A percentile compares a stretch with the other conserved stretches of the same genome.
Conservation (phyloP, 1,140 invertebrate genomes). For the Pachypeltis micranthus region DNA sequence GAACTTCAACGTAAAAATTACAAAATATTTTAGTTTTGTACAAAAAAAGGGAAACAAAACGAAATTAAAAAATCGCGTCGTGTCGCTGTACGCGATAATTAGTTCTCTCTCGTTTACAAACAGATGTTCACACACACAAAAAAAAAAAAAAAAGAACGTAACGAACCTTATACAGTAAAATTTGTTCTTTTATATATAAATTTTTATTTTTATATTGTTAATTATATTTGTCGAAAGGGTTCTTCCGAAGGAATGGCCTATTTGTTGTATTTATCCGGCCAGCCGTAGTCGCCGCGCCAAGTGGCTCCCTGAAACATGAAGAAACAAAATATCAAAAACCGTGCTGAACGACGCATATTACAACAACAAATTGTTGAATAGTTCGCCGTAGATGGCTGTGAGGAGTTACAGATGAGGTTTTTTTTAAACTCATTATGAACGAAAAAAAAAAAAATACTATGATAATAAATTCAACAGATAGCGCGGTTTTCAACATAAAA, state of each 20-base stretch:
- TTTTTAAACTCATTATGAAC: background rate
- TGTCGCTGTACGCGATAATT: background rate
- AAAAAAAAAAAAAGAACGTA: background rate
- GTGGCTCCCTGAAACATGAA: constrained; percentile 25
- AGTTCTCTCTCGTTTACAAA: background rate
- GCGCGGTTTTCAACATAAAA: background rate
- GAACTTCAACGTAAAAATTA: too few species aligned
- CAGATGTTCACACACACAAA: background rate
- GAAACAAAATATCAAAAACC: constrained; percentile 8
- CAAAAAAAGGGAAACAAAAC: too few species aligned
- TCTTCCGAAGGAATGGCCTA: background rate
- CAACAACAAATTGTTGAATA: background rate
- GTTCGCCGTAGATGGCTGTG: background rate
- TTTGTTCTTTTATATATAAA: background rate
- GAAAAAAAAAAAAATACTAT: background rate
- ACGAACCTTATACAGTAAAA: background rate
- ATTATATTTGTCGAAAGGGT: background rate
- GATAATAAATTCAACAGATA: background rate
- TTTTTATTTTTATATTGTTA: background rate
- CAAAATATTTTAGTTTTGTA: too few species aligned
- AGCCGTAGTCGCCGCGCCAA: constrained; percentile 26
- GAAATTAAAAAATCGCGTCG: too few species aligned
- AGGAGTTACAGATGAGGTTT: background rate
- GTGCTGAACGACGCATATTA: too few species aligned
- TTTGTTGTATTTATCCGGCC: constrained; percentile 22